Conservation (phyloP, 1,140 invertebrate species). For the Sinella curviseta region DNA sequence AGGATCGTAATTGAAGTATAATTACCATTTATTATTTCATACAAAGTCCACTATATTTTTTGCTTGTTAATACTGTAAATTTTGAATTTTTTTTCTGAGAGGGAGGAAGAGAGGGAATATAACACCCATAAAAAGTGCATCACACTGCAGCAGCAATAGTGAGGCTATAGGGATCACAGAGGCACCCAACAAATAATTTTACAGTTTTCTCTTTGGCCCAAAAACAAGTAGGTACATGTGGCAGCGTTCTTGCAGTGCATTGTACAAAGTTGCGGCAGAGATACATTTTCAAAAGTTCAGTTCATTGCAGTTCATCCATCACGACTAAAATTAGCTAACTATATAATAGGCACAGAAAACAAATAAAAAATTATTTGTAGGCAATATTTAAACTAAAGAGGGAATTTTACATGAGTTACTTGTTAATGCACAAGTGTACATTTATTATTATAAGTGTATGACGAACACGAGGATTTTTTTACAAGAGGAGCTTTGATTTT, state of each 20-base stretch:
- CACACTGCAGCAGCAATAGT: too few species aligned
- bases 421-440: not conserved
- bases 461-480: too few species aligned
- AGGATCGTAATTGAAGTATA: too few species aligned
- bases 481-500: too few species aligned
- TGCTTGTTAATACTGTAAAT: constrained; percentile 9
- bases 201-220: constrained; percentile 20
- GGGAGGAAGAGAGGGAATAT: not conserved
- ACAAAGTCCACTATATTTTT: too few species aligned
- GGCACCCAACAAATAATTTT: too few species aligned
- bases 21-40: too few species aligned
- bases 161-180: too few species aligned
- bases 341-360: not conserved
- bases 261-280: not conserved
- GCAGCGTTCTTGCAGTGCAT: too few species aligned
- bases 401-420: not conserved
- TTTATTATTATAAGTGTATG: too few species aligned
- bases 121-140: too few species aligned
- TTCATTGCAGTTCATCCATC: constrained; percentile 8
- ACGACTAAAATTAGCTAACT: not conserved
- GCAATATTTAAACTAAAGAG: not conserved
- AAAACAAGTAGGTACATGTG: not conserved
- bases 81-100: not conserved
- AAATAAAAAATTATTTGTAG: too few species aligned
- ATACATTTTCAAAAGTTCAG: not conserved